These are phyloP conservation scores for Phenganax marumi DNA, from an alignment of 92 coral and sea anemone species.

Conservation along the genomic window DNA sequence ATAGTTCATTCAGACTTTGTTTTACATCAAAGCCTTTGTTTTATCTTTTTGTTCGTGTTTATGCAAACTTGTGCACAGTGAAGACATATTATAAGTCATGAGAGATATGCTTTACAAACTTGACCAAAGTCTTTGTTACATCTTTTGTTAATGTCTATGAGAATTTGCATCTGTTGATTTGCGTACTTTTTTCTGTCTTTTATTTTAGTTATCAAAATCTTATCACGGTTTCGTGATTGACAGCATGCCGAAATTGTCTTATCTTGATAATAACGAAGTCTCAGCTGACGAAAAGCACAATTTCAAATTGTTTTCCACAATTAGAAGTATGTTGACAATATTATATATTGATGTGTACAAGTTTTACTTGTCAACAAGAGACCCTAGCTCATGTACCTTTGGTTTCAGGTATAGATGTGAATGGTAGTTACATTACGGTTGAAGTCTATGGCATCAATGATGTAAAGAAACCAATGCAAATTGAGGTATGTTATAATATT, in stretches of 20 bases:
- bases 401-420: slow-evolving; percentile 69
- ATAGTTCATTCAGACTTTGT: no score
- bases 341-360: not conserved
- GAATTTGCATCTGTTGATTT: no score
- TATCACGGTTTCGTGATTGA: slow-evolving; percentile 89
- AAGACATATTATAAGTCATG: no score
- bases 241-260: slow-evolving; percentile 76
- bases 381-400: not conserved
- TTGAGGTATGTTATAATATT: slow-evolving; percentile 65
- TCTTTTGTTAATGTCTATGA: no score
- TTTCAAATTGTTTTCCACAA: slow-evolving; percentile 82
- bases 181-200: not conserved
- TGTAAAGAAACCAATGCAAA: slow-evolving; percentile 72
- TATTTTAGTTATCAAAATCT: slow-evolving; percentile 75
- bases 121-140: no score
- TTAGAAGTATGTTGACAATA: slow-evolving; percentile 63
- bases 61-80: no score
- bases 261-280: slow-evolving; percentile 82
- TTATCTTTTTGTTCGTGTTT: no score
- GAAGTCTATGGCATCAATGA: slow-evolving; percentile 61
- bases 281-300: slow-evolving; percentile 96
- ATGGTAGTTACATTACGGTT: slow-evolving; percentile 64
- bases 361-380: not conserved
- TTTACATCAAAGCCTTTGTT: no score
- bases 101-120: no score